phyloP scores from a whole-genome alignment of 2,888 invertebrate species.

The Epistrophe eligans region DNA sequence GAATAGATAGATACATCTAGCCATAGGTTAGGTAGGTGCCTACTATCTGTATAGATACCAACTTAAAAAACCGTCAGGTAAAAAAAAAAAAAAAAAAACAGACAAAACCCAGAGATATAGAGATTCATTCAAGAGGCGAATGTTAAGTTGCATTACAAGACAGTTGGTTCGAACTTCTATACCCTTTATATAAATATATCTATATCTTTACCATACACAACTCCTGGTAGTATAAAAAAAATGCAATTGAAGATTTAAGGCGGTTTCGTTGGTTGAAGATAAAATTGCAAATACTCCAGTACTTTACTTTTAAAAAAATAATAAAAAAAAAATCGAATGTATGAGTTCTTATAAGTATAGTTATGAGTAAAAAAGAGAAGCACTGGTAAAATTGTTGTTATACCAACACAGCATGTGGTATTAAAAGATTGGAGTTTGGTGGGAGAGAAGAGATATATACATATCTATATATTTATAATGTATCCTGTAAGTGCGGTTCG shows the following conservation, averaged over 20 bases:
- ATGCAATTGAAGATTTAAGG: slow-evolving; percentile 71
- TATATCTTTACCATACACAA: background rate
- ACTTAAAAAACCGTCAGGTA: slow-evolving; percentile 1
- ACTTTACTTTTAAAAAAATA: slow-evolving; percentile 1
- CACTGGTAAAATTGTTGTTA: slow-evolving; percentile 52
- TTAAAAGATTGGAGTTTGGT: slow-evolving; percentile 49
- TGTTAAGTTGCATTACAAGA: slow-evolving; percentile 28
- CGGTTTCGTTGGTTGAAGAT: slow-evolving; percentile 67
- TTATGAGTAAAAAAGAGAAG: slow-evolving; percentile 67
- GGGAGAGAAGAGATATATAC: slow-evolving; percentile 62
- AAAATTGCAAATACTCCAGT: slow-evolving; percentile 59
- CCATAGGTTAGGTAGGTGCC: no score
- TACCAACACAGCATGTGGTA: slow-evolving; percentile 69
- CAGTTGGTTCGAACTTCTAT: slow-evolving; percentile 32
- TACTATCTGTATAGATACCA: background rate
- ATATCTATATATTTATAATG: slow-evolving; percentile 40
- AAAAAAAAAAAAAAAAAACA: background rate
- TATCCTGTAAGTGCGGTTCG: slow-evolving; percentile 74
- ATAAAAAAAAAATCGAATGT: slow-evolving; percentile 13
- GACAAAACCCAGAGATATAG: background rate
- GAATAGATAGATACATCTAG: slow-evolving; percentile 16
- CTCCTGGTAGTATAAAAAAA: slow-evolving; percentile 49
- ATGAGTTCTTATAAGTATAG: slow-evolving; percentile 39
- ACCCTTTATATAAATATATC: background rate
- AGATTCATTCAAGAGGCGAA: slow-evolving; percentile 46